Evolutionary conservation across 1,140 invertebrate species (phyloP), one percentile per base, ranked within the genome.

Genomic region (Sinella curviseta): DNA sequence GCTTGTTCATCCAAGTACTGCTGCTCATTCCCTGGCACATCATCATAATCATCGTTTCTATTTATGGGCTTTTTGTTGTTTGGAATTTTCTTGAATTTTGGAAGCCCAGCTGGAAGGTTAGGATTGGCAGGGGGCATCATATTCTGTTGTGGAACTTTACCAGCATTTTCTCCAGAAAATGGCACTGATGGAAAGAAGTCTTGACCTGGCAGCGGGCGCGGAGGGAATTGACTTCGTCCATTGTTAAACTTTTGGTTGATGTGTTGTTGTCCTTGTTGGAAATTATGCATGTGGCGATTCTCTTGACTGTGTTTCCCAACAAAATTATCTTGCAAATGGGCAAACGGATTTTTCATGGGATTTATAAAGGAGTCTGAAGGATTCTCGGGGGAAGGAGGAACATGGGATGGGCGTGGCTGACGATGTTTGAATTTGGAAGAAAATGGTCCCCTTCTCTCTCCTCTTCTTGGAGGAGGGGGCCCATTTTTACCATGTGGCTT

Each of bases 271-370:
- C 78, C 73, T 57, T 78, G 35, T 74, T 70, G 39, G 67, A 60
- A 3, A 24, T 60, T 60, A n/a, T 60, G 55, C 55, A 31, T 70
- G 26, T 33, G 8, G 26, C 65, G 8, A 14, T 26, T 26, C n/a
- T 60, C 55, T 60, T 60, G 55, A 24, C 55, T 60, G n/a, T 60
- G 8, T 60, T 70, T 70, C 31, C 65, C 65, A 70, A 70, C 24
- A 70, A 70, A 70, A n/a, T 70, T 70, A 31, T 70, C 65, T 24
- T 70, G 65, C n/a, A 70, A 70, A 24, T 70, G 65, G 26, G 65
- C 2, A n/a, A 70, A 70, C 12, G 65, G 65, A 70, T 70, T 70
- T 33, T 70, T 70, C 65, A 70, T 70, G 12, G 8, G 30, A 16
- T 14, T 24, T 24, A 70, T 70, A 70, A 70, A 70, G 31, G 26